Evolutionary conservation across 2,113 vertebrate species (phyloP).

Genomic region (Ceyx cyanopectus): DNA sequence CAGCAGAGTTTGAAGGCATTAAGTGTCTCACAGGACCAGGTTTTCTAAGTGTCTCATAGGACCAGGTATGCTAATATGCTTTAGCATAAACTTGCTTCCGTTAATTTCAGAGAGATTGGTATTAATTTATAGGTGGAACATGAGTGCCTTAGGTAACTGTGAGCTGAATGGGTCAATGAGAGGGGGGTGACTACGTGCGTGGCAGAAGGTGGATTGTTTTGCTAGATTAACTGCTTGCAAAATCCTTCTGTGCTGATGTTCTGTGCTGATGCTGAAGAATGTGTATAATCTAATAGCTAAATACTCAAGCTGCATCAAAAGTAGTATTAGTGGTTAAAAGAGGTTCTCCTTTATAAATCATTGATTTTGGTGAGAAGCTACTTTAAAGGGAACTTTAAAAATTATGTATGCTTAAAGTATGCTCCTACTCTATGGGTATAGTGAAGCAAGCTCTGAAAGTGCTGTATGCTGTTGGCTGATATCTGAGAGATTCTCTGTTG

Average conservation of each 20-base stretch:
- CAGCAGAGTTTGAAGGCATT: neutral
- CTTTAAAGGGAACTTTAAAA: neutral
- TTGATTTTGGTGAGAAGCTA: neutral
- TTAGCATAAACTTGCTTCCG: neutral
- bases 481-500: neutral
- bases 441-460: neutral
- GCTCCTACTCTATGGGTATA: neutral
- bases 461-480: neutral
- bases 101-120: neutral
- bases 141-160: neutral
- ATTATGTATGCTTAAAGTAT: no score
- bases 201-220: neutral
- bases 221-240: neutral
- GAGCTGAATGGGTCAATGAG: neutral
- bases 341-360: neutral
- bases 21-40: neutral
- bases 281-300: neutral
- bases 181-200: neutral
- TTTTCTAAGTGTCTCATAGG: neutral
- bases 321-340: neutral
- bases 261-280: neutral
- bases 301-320: fast-evolving
- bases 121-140: neutral
- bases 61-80: neutral
- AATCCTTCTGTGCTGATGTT: neutral